Percentiles rank a stretch among this genome's conserved stretches.
These are phyloP conservation scores for Bursaphelenchus okinawaensis DNA, from an alignment of 2,888 invertebrate species.

Conservation along the genomic window DNA sequence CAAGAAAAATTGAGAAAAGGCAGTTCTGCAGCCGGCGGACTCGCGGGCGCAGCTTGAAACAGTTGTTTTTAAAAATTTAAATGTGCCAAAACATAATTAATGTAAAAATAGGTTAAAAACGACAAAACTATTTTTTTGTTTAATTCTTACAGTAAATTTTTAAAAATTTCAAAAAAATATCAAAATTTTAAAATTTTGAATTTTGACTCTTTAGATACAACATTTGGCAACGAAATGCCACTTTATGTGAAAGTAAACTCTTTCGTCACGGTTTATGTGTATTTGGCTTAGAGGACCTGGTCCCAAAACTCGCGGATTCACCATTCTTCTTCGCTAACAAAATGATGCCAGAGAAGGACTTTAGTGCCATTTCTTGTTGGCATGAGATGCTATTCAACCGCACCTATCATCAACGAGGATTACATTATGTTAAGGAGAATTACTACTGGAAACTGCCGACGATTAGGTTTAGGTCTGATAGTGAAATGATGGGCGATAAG, in stretches of 20 bases:
- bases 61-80: no score
- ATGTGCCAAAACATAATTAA: no score
- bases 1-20: no score
- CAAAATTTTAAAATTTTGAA: background rate
- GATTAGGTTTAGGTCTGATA: background rate
- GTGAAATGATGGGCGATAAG: background rate
- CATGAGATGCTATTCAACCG: constrained; percentile 16
- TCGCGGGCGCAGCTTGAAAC: no score
- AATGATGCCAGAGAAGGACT: constrained; percentile 17
- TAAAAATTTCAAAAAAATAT: background rate
- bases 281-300: constrained; percentile 15
- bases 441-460: background rate
- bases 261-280: constrained; percentile 13
- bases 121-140: no score
- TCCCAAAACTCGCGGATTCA: background rate
- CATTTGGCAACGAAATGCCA: background rate
- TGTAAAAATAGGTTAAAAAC: no score
- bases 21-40: no score
- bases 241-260: constrained; percentile 3
- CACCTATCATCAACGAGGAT: constrained; percentile 8
- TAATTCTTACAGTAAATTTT: no score
- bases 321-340: constrained; percentile 23
- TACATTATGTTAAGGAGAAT: background rate
- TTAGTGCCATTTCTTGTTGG: constrained; percentile 21
- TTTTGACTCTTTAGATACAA: background rate